These are phyloP conservation scores for Ceyx erithaca DNA, from an alignment of 2,797 vertebrate genomes.

Conservation along the genomic window DNA sequence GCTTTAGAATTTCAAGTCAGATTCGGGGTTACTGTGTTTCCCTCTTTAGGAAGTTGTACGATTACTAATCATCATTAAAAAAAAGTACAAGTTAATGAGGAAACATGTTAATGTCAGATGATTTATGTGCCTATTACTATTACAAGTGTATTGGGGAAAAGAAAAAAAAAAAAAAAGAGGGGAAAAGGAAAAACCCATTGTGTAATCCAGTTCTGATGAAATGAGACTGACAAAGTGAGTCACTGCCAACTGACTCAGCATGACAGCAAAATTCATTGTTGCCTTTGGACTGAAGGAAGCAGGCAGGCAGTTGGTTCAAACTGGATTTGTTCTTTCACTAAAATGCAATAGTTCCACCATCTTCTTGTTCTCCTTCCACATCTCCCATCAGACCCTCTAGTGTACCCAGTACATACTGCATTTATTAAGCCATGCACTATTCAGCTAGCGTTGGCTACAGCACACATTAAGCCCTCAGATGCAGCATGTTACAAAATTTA, in stretches of 20 bases:
- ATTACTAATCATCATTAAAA: slow-evolving; percentile 54
- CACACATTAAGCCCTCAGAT: slow-evolving; percentile 46
- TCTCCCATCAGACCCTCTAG: slow-evolving; percentile 19
- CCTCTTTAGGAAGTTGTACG: slow-evolving; percentile 44
- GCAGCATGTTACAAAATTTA: slow-evolving; percentile 66
- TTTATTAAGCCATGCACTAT: slow-evolving; percentile 28
- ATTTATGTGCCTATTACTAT: slow-evolving; percentile 46
- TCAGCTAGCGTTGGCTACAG: slow-evolving; percentile 23
- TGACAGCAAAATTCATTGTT: slow-evolving; percentile 65
- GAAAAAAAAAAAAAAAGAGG: background rate
- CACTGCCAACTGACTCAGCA: slow-evolving; percentile 70
- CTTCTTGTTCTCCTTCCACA: background rate
- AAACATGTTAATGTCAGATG: slow-evolving; percentile 11
- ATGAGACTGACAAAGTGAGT: slow-evolving; percentile 58
- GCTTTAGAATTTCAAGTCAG: slow-evolving; percentile 42
- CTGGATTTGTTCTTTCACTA: slow-evolving; percentile 34
- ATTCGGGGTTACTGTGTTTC: slow-evolving; percentile 36
- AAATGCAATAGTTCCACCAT: slow-evolving; percentile 43
- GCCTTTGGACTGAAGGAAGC: slow-evolving; percentile 47
- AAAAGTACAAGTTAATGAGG: slow-evolving; percentile 65
- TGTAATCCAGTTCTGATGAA: slow-evolving; percentile 61
- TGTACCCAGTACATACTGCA: slow-evolving; percentile 24
- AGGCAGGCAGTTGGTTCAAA: slow-evolving; percentile 32
- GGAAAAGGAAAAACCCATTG: slow-evolving; percentile 18
- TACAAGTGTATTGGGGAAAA: background rate